Base-by-base conservation (phyloP, 2,113 vertebrate species). In the Leptobrachium ailaonicum region DNA sequence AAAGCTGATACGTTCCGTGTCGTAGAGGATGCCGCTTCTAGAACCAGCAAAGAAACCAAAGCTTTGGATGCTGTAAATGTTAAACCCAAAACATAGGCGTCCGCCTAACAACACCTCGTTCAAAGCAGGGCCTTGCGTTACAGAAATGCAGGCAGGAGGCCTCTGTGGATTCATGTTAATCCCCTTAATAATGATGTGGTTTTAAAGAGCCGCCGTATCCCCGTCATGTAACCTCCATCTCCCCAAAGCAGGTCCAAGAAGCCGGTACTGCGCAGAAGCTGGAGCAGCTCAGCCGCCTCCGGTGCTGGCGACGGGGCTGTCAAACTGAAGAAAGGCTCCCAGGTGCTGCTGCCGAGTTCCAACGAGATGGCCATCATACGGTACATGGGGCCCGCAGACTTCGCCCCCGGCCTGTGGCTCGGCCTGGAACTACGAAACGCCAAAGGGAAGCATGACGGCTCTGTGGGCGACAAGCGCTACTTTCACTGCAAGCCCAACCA, bases 311-410 rank as follows among this genome's bases (percentile, higher is more conserved):
- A 92, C 45, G 87, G 84, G 1, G 79, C 83, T 0, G 94, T 92
- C 40, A 92, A 89, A 82, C 94, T 99, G 53, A 96, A 92, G 0
- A 90, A 95, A 76, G 96, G 97, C 66, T 95, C 94, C 66, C 97
- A 98, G 91, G 96, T 99, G 14, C 90, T 99, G 54, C 92, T 99
- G 83, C 95, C 82, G 71, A 97, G 98, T 77, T 96, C 95, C 76
- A 98, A 94, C 0, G 98, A 98, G 85, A 97, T 98, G 95, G 95
- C 94, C 0, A 91, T 88, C 2, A 93, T 99, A 80, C 93, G 96
- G 77, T 99, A 97, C 84, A 83, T 99, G 73, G 98, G 98, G 40
- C 88, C 92, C 2, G 89, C 96, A 0, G 94, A 95, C 87, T 99
- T 99, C 73, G 96, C 96, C 0, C 86, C 94, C 0, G 97, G 97